These are phyloP conservation scores for Tetragonula clypearis DNA, from an alignment of 1,140 invertebrate genomes.

Conservation along the genomic window DNA sequence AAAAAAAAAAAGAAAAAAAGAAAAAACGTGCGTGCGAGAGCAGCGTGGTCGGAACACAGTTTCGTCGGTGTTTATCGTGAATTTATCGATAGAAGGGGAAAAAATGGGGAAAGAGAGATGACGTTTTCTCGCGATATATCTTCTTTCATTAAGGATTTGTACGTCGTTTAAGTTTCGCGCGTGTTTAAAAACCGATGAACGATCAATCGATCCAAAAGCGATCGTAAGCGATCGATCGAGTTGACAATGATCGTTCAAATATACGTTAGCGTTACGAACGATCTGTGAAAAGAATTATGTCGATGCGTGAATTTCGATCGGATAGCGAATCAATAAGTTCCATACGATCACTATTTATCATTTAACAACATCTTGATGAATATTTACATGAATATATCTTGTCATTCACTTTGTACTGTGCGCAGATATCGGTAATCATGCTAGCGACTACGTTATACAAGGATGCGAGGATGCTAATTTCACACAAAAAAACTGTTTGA, in stretches of 20 bases:
- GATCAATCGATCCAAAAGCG: not conserved
- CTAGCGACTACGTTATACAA: not conserved
- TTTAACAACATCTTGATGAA: not conserved
- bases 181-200: not conserved
- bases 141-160: not conserved
- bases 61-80: not conserved
- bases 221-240: not conserved
- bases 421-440: not conserved
- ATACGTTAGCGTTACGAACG: not conserved
- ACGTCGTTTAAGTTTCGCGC: not conserved
- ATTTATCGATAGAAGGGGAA: not conserved
- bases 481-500: not conserved
- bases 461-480: too few species aligned
- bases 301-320: not conserved
- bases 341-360: not conserved
- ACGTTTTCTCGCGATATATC: not conserved
- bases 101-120: not conserved
- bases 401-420: not conserved
- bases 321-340: not conserved
- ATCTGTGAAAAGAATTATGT: not conserved
- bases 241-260: not conserved
- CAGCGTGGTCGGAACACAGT: not conserved
- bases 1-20: not conserved
- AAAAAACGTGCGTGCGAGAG: not conserved
- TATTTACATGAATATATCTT: not conserved